Percentiles rank a stretch among this genome's conserved stretches.
Conservation (phyloP, 2,888 invertebrate genomes). For the Ptychoptera albimana region DNA sequence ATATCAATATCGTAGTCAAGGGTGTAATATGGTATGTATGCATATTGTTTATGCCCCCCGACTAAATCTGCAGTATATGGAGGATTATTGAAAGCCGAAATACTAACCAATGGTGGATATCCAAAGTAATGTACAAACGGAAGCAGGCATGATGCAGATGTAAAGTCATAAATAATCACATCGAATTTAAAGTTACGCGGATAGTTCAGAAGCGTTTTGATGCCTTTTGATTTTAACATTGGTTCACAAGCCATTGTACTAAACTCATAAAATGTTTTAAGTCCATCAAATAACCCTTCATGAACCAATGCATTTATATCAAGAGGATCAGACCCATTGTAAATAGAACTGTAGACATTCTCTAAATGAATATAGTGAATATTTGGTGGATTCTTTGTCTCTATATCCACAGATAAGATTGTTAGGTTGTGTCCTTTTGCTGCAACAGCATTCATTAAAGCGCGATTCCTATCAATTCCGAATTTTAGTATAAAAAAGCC, state of each 20-base stretch:
- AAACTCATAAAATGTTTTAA: neutral
- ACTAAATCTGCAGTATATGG: slow-evolving; percentile 13
- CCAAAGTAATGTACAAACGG: slow-evolving; percentile 20
- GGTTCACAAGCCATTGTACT: neutral
- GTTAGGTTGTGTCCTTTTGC: slow-evolving; percentile 11
- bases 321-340: neutral
- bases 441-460: slow-evolving; percentile 7
- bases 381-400: slow-evolving; percentile 6
- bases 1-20: slow-evolving; percentile 12
- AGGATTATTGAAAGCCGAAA: slow-evolving; percentile 16
- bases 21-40: slow-evolving; percentile 15
- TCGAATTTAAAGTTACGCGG: slow-evolving; percentile 19
- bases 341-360: neutral
- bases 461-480: slow-evolving; percentile 4
- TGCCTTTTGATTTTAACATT: neutral
- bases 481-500: too few relatives aligned
- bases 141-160: slow-evolving; percentile 18
- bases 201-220: slow-evolving; percentile 6
- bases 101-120: slow-evolving; percentile 20
- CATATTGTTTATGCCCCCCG: slow-evolving; percentile 17
- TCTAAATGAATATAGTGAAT: slow-evolving; percentile 9
- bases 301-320: neutral
- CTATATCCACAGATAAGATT: slow-evolving; percentile 7
- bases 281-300: neutral
- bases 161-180: slow-evolving; percentile 22